These are phyloP conservation scores for Astreopora myriophthalma DNA, from an alignment of 64 coral and sea anemone genomes.

Conservation along the genomic window DNA sequence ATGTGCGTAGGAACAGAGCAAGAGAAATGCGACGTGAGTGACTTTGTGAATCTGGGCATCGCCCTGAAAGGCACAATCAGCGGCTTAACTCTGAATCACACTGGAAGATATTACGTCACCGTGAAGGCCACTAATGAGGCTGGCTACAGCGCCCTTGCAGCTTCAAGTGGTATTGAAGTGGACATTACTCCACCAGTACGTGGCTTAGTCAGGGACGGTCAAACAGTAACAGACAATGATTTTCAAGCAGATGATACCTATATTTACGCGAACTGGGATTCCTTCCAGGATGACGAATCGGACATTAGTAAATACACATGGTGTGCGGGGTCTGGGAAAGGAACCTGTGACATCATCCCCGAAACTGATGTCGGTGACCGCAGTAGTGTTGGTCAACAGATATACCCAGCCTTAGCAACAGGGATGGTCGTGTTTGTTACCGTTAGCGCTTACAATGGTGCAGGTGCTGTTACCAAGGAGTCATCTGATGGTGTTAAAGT, in stretches of 20 bases:
- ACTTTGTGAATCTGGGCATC: conserved; percentile 15
- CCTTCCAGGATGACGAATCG: conserved; percentile 82
- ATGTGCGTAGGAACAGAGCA: conserved; percentile 69
- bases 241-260: conserved; percentile 73
- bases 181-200: conserved; percentile 72
- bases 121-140: conserved; percentile 79
- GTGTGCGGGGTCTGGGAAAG: conserved; percentile 78
- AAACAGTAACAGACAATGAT: conserved; percentile 63
- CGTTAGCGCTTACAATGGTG: conserved; percentile 71
- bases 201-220: conserved; percentile 68
- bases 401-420: conserved; percentile 65
- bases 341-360: conserved; percentile 74
- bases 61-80: conserved; percentile 35
- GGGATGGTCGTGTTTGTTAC: conserved; percentile 78
- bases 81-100: conserved; percentile 80
- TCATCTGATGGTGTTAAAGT: conserved; percentile 83
- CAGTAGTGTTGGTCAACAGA: conserved; percentile 51
- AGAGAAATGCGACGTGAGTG: conserved; percentile 44
- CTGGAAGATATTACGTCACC: conserved; percentile 68
- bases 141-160: conserved; percentile 66
- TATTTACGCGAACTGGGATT: conserved; percentile 87
- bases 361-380: conserved; percentile 51
- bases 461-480: conserved; percentile 45
- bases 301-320: conserved; percentile 75
- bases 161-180: conserved; percentile 74